Evolutionary conservation across 2,888 invertebrate species (phyloP), one percentile per base, ranked within the genome.

Genomic region (Rhamnusium bicolor): DNA sequence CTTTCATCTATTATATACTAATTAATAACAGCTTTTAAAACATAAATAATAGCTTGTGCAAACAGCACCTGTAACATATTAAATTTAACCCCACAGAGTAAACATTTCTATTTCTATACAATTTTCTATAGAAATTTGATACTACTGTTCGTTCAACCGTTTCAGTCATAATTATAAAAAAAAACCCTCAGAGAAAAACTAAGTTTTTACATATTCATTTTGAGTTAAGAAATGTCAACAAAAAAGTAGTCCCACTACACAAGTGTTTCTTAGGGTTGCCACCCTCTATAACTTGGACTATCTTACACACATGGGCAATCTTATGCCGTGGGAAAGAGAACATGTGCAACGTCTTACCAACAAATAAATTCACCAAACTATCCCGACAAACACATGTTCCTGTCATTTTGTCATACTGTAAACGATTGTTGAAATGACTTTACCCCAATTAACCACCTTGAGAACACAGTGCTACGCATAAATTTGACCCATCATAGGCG

Each of bases 291-390:
- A 80, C 81, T 75, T 71, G 73, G 65, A 56, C 71, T 79, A 82
- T 80, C 81, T 81, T 80, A 80, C 80, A 76, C 84, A 85, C 84
- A 84, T 84, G 85, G 83, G 81, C 82, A 80, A 82, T 80, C 82
- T 83, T 76, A 76, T 80, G 81, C 82, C 85, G 85, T 85, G 86
- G 86, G 85, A 86, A 85, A 81, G 78, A 69, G 82, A 85, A 85
- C 86, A 86, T 86, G 86, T 86, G 86, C 81, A 84, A 66, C 71
- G 74, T 29, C 69, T 53, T 84, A 80, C 81, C 85, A 83, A 78
- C 77, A 83, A 82, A 81, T 82, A 80, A 83, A 82, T 81, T 81
- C 85, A 82, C 79, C 79, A 65, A 40, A 71, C 67, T 69, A 29
- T 65, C 62, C 67, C 69, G 72, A 71, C 67, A 47, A 58, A 61